These are phyloP conservation scores for Psittacula derbiana DNA, from an alignment of 2,797 vertebrate species.

Conservation along the genomic window DNA sequence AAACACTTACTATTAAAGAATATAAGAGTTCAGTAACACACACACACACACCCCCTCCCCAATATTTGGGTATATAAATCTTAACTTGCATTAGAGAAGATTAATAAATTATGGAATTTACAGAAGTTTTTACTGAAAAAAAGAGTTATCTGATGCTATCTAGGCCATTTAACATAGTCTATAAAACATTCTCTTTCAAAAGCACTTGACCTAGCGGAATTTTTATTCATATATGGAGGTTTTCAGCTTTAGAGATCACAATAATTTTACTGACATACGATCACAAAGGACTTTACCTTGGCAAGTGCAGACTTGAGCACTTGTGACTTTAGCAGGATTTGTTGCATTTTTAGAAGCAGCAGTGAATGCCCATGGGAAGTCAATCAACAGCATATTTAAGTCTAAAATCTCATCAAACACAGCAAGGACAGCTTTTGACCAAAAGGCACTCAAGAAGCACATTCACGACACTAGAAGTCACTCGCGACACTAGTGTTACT, in stretches of 20 bases:
- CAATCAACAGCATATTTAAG: not conserved
- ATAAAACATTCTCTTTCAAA: not conserved
- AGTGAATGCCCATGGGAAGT: not conserved
- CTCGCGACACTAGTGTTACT: not conserved
- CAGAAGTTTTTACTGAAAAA: not conserved
- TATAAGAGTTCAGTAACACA: not conserved
- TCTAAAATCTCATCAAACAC: not conserved
- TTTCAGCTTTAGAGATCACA: not conserved
- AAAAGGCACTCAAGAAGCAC: not conserved
- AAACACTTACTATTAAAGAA: not conserved
- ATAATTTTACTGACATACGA: not conserved
- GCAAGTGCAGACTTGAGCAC: not conserved
- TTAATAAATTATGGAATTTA: constrained; percentile 1
- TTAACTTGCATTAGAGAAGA: not conserved
- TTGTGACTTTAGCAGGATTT: not conserved
- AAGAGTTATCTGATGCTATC: not conserved
- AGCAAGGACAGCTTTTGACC: not conserved
- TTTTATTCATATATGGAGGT: not conserved
- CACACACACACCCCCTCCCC: not conserved
- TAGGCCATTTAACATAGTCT: not conserved
- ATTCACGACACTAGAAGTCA: not conserved
- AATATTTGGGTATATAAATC: constrained; percentile 11
- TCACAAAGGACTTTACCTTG: not conserved
- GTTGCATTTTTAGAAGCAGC: not conserved
- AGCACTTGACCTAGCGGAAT: not conserved